phyloP scores from a whole-genome alignment of 2,797 vertebrate genomes.

The Rhynchotus rufescens region DNA sequence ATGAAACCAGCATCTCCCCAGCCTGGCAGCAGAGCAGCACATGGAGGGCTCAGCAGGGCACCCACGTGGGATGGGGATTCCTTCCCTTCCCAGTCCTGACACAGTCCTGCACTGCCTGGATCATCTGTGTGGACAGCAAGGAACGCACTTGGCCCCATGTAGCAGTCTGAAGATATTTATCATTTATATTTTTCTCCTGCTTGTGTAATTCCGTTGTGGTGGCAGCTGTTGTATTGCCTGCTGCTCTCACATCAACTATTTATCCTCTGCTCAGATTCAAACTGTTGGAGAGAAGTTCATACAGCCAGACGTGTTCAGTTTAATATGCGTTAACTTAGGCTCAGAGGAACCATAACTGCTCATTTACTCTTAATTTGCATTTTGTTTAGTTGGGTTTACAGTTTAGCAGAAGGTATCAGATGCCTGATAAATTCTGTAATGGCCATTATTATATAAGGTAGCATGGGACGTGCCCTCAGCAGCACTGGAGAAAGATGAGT shows the following conservation, averaged over 20 bases:
- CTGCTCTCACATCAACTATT: neutral
- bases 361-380: neutral
- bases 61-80: neutral
- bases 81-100: neutral
- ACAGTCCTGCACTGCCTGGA: neutral
- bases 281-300: neutral
- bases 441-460: neutral
- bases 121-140: neutral
- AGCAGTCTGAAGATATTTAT: neutral
- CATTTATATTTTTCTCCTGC: neutral
- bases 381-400: constrained; percentile 11
- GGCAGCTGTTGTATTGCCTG: neutral
- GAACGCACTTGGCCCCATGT: neutral
- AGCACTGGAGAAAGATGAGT: neutral
- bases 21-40: neutral
- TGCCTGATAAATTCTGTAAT: neutral
- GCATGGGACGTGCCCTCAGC: neutral
- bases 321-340: neutral
- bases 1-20: neutral
- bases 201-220: constrained; percentile 9
- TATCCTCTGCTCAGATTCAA: constrained; percentile 18
- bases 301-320: neutral
- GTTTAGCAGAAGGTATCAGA: neutral
- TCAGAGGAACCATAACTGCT: neutral
- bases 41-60: neutral